These are phyloP conservation scores for Cyclophora punctaria DNA, from an alignment of 2,888 invertebrate species.

Conservation along the genomic window DNA sequence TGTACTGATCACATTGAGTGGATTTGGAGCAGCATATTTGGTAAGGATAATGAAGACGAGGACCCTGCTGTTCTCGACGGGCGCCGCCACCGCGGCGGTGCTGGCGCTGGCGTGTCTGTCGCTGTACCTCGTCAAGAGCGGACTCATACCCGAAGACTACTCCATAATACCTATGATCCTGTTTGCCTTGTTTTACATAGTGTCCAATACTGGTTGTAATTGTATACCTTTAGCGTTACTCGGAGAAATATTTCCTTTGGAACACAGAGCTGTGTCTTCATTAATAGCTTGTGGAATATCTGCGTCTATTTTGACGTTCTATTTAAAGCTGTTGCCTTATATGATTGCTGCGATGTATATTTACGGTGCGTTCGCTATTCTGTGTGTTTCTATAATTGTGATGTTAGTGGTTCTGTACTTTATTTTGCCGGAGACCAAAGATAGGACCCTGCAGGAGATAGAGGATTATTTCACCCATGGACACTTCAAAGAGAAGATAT, in stretches of 20 bases:
- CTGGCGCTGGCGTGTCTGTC: constrained; percentile 15
- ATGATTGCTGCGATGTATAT: background rate
- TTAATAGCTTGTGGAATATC: constrained; percentile 28
- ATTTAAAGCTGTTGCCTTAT: background rate
- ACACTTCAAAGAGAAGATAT: background rate
- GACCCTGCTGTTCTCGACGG: constrained; percentile 40
- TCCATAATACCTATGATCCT: constrained; percentile 33
- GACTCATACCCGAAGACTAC: constrained; percentile 24
- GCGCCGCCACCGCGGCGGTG: constrained; percentile 29
- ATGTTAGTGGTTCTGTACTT: constrained; percentile 27
- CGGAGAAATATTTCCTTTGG: constrained; percentile 51
- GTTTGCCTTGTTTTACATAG: constrained; percentile 38
- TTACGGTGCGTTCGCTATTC: background rate
- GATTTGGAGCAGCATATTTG: constrained; percentile 35
- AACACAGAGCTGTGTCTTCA: constrained; percentile 35
- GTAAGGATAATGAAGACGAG: constrained; percentile 41
- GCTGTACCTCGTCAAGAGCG: constrained; percentile 27
- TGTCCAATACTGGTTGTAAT: constrained; percentile 48
- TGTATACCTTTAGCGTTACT: constrained; percentile 47
- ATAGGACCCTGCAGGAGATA: constrained; percentile 77
- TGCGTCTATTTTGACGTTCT: constrained; percentile 11
- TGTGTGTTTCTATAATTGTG: constrained; percentile 40
- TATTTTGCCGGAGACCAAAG: constrained; percentile 78
- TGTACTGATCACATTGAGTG: constrained; percentile 36
- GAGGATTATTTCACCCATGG: constrained; percentile 57